Conservation (phyloP, 2,888 invertebrate genomes). For the Phlogophora meticulosa region DNA sequence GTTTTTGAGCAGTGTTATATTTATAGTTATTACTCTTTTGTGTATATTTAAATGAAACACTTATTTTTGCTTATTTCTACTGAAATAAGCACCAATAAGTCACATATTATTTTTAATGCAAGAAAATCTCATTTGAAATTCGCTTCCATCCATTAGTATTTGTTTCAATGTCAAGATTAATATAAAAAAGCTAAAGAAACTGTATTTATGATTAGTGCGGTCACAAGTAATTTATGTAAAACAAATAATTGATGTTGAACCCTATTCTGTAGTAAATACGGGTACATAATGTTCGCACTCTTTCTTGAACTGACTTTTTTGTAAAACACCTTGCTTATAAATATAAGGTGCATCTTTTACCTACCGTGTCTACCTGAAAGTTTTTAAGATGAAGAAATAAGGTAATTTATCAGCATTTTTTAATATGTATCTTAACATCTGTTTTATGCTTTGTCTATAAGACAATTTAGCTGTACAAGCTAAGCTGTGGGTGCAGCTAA, state of each 20-base stretch:
- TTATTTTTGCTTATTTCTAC: background rate
- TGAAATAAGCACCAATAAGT: constrained; percentile 7
- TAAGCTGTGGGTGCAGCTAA: constrained; percentile 19
- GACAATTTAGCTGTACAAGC: constrained; percentile 38
- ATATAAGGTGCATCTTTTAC: background rate
- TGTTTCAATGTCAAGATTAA: background rate
- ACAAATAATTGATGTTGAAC: constrained; percentile 5
- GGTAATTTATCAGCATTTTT: constrained; percentile 13
- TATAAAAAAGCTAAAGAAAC: constrained; percentile 5
- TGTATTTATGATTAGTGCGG: constrained; percentile 1
- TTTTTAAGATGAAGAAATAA: background rate
- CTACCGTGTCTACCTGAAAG: background rate
- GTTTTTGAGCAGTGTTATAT: too few species aligned
- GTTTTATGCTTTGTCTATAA: constrained; percentile 28
- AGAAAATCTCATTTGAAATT: constrained; percentile 36
- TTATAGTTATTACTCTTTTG: too few species aligned
- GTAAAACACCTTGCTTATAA: constrained; percentile 2
- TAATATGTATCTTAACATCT: background rate
- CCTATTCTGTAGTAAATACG: background rate
- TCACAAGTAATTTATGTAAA: constrained; percentile 22
- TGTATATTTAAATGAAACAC: too few species aligned
- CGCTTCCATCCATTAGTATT: constrained; percentile 6
- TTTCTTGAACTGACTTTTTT: background rate
- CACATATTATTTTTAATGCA: constrained; percentile 16
- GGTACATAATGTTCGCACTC: background rate